phyloP scores from a whole-genome alignment of 2,797 vertebrate species.

The Labeo calbasu region DNA sequence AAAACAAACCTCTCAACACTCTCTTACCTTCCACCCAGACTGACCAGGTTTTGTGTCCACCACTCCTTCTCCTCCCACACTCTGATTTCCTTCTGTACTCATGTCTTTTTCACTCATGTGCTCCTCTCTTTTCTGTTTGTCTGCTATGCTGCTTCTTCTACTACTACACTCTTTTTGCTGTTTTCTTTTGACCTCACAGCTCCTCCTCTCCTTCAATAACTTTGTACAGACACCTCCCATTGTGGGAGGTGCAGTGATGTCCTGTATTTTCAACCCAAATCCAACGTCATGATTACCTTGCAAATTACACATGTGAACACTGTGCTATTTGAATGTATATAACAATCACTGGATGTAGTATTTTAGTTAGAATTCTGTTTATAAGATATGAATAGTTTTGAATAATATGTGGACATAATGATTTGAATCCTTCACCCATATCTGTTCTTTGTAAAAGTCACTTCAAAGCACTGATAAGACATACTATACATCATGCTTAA shows the following conservation, averaged over 20 bases:
- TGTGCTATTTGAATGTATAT: neutral
- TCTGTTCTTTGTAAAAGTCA: neutral
- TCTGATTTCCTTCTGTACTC: neutral
- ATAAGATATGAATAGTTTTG: neutral
- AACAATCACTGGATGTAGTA: neutral
- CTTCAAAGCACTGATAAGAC: neutral
- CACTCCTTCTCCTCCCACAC: neutral
- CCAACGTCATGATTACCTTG: neutral
- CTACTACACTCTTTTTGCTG: neutral
- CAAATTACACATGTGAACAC: neutral
- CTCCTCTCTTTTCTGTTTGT: neutral
- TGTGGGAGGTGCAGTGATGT: neutral
- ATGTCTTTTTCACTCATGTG: constrained; percentile 11
- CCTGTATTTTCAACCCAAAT: neutral
- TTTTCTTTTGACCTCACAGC: neutral
- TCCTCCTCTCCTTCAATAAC: neutral
- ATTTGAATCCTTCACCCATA: neutral
- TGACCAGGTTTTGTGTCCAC: neutral
- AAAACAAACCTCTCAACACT: neutral
- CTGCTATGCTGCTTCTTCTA: neutral
- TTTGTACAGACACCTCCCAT: constrained; percentile 2
- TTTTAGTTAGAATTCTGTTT: neutral
- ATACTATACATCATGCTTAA: neutral
- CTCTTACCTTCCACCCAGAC: constrained; percentile 30
- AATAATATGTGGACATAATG: neutral